Conservation (phyloP, 2,888 invertebrate species). For the Celastrina argiolus region DNA sequence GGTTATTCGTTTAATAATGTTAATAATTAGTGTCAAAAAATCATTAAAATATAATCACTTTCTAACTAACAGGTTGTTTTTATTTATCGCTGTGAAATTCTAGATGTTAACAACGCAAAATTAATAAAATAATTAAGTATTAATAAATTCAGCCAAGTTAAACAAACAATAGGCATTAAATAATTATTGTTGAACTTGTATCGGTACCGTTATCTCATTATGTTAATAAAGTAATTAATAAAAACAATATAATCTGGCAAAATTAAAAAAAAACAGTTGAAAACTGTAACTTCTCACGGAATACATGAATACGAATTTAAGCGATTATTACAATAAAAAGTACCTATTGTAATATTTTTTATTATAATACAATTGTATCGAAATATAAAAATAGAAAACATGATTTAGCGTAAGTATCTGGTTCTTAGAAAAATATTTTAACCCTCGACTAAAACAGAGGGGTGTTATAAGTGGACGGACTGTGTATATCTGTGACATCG, state of each 20-base stretch:
- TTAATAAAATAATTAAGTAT: too few relatives aligned
- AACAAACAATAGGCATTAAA: neutral
- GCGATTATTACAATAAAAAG: neutral
- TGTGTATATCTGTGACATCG: too few relatives aligned
- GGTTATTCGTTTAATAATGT: too few relatives aligned
- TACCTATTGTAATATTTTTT: neutral
- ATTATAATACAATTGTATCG: neutral
- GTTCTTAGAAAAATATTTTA: neutral
- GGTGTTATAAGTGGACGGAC: neutral
- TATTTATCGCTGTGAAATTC: too few relatives aligned
- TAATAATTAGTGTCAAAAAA: too few relatives aligned
- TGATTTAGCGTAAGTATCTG: neutral
- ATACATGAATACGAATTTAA: neutral
- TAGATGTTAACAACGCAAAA: too few relatives aligned
- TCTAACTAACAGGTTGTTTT: too few relatives aligned
- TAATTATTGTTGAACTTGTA: neutral
- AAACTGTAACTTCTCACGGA: neutral
- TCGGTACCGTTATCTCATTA: conserved; percentile 3
- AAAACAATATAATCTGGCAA: conserved; percentile 11
- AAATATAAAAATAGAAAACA: neutral
- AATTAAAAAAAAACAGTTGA: neutral
- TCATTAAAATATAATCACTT: too few relatives aligned
- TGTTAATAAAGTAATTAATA: conserved; percentile 1
- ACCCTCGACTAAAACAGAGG: neutral
- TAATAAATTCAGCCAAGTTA: too few relatives aligned